phyloP scores from a whole-genome alignment of 2,888 invertebrate species.

The Pantelozetes paolii region DNA sequence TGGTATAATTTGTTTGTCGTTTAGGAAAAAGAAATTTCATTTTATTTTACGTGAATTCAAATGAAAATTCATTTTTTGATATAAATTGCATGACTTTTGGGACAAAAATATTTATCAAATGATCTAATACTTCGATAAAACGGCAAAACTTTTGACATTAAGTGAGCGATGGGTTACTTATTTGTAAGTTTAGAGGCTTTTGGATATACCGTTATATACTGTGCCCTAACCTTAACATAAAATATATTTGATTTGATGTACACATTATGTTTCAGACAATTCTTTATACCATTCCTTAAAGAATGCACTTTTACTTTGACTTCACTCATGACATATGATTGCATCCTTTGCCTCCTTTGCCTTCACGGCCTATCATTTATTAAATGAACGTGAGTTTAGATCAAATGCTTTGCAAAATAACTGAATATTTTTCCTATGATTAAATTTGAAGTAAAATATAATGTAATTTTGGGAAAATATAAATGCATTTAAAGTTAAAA shows the following conservation, averaged over 20 bases:
- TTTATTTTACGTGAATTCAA: no score
- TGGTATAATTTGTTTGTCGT: not conserved
- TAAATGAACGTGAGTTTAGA: not conserved
- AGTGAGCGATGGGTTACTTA: conserved; percentile 17
- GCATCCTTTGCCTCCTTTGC: no score
- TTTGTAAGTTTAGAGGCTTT: not conserved
- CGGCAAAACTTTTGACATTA: conserved; percentile 21
- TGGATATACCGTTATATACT: no score
- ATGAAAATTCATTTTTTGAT: not conserved
- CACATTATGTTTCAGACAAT: not conserved
- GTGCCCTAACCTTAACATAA: not conserved
- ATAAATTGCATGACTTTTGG: not conserved
- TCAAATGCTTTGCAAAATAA: not conserved
- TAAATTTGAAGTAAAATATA: no score
- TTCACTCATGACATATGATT: not conserved
- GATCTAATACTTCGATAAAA: not conserved
- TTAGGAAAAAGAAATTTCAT: no score
- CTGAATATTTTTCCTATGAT: no score
- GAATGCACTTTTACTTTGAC: not conserved
- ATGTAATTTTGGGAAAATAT: no score
- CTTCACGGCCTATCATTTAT: not conserved
- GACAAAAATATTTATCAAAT: not conserved
- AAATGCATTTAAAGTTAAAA: no score
- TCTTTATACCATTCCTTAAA: not conserved
- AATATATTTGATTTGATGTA: not conserved